Base-by-base conservation (phyloP, 2,113 vertebrate genomes). In the Paedocypris sp. region DNA sequence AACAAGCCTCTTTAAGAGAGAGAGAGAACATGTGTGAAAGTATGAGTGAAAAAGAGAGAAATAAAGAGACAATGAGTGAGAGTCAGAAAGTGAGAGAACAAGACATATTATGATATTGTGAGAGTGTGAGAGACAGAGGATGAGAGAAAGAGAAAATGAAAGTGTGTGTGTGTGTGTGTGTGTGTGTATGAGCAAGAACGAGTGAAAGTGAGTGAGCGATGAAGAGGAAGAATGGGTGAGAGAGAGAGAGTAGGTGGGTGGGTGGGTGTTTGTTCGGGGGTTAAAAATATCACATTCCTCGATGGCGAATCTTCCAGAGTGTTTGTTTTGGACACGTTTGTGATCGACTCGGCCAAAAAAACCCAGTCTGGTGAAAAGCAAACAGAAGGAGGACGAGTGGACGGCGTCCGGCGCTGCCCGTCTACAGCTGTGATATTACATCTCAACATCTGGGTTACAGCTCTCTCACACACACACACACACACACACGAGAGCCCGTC, bases 261-360 rank as follows among this genome's bases (percentile, higher is more conserved):
- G n/a, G 50, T 38, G 57, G 28, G 52, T 4, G 33, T 19, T 43
- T 32, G 39, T 23, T 77, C 74, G 78, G 79, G 70, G 75, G 71
- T 77, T 68, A 73, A 74, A 73, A 73, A 85, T 77, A 78, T 73
- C 83, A 80, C 74, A 70, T 75, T 79, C 70, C 71, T 77, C 77
- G 76, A 74, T 75, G 84, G 79, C 82, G 80, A 84, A 81, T 83
- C 82, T 79, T 86, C 83, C 84, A 81, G 87, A 86, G 90, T 97
- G 93, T 97, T 97, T 98, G 93, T 96, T 90, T 95, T 98, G 93
- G 93, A 95, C 89, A 84, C 82, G 86, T 87, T 93, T 95, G 45
- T 89, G 93, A 91, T 92, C 90, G 92, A 85, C 85, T 84, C 87
- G 85, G 91, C 93, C 90, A 91, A 91, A 92, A 93, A 94, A 95